Evolutionary conservation across 2,797 vertebrate species (phyloP), one percentile per base, ranked within the genome.

Genomic region (Balearica regulorum): DNA sequence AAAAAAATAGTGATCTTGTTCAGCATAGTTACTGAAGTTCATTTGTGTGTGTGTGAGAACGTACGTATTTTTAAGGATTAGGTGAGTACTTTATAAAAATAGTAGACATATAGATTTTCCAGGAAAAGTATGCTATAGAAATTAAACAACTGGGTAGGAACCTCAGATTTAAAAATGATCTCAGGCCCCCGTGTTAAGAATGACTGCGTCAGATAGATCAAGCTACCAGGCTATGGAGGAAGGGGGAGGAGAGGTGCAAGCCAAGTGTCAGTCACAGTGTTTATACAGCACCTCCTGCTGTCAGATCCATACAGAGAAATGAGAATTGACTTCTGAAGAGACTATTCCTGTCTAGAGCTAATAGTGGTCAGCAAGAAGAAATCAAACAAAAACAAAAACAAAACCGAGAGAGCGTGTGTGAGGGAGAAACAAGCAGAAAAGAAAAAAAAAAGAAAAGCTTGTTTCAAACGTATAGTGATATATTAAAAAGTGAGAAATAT

Each of bases 271-370:
- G 57, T 93, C 95, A 94, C 55, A 31, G 92, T 97, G 97, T 98
- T 97, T 97, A 86, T 95, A 97, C 96, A 98, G 98, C 98, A 97
- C 97, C 98, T 98, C 98, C 98, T 98, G 97, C 98, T 97, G 98
- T 79, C 96, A 85, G 41, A 65, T 82, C 91, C 84, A 66, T 87
- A 83, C 55, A 86, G 90, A 94, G 79, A 96, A 97, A 89, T 75
- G 90, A 90, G 72, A 70, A 73, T 65, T 86, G 85, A 93, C 64
- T 96, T 58, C 29, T 73, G 41, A 94, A 90, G 82, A 86, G 82
- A 11, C 81, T 66, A 6, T 39, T 92, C 80, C 71, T 85, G 75
- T 90, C 66, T 83, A 54, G 19, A 87, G 39, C 60, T 91, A 82
- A 89, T 58, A 66, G 57, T 61, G 83, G 66, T 55, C 92, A 91